These are phyloP conservation scores for Otolemur garnettii DNA, from an alignment of 2,113 vertebrate species.

Conservation along the genomic window DNA sequence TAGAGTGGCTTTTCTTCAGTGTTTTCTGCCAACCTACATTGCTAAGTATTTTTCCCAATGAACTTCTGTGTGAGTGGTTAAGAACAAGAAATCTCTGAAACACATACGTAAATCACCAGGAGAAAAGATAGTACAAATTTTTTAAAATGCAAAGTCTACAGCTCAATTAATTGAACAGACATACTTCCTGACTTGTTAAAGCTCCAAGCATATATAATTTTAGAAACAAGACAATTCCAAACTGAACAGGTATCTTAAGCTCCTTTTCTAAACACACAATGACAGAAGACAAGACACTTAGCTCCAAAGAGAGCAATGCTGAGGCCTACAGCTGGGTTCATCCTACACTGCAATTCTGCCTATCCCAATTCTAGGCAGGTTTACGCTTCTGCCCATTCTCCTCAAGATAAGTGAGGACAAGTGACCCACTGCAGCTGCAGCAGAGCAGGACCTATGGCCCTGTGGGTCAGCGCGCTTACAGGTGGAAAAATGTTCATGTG, in stretches of 20 bases:
- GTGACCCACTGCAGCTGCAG: no score
- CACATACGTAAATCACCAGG: neutral
- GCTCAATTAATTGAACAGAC: neutral
- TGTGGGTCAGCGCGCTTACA: neutral
- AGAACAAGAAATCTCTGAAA: conserved; percentile 36
- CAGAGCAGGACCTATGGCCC: neutral
- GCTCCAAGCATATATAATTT: neutral
- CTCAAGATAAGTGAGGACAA: neutral
- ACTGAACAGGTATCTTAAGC: neutral
- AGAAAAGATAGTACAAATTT: neutral
- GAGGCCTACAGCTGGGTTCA: neutral
- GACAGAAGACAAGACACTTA: neutral
- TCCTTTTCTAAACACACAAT: neutral
- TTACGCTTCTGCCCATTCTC: neutral
- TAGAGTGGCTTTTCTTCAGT: neutral
- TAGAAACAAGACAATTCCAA: neutral
- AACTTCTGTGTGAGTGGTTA: conserved; percentile 28
- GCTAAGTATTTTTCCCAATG: neutral
- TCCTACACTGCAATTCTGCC: neutral
- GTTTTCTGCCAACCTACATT: conserved; percentile 19
- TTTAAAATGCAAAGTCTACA: neutral
- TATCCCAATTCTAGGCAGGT: neutral
- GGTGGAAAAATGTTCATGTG: neutral
- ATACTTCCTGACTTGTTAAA: neutral
- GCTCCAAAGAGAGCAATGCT: neutral